Evolutionary conservation across 2,113 vertebrate genomes (phyloP).

Genomic region (mouse (Mus musculus)): DNA sequence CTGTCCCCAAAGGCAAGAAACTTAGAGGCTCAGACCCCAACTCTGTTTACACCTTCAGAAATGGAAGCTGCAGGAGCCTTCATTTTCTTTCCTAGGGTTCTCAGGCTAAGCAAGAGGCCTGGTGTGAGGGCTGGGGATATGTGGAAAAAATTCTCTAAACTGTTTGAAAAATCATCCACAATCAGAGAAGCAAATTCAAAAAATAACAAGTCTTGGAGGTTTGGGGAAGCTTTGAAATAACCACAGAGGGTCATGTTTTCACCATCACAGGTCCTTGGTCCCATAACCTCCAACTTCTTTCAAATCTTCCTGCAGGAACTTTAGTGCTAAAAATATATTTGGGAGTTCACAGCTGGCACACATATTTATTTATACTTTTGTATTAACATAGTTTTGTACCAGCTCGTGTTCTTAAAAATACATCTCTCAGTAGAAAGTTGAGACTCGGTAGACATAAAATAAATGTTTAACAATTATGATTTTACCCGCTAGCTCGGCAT

Average conservation of each 20-base stretch:
- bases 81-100: slow-evolving; percentile 26
- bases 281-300: not conserved
- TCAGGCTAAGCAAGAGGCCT: not conserved
- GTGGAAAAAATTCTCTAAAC: slow-evolving; percentile 53
- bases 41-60: slow-evolving; percentile 49
- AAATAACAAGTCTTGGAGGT: slow-evolving; percentile 28
- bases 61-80: slow-evolving; percentile 32
- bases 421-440: slow-evolving; percentile 20
- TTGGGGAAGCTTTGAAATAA: slow-evolving; percentile 40
- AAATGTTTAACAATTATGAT: slow-evolving; percentile 18
- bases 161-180: slow-evolving; percentile 45
- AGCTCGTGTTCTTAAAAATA: slow-evolving; percentile 19
- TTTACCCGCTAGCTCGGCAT: not conserved
- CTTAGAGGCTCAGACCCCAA: slow-evolving; percentile 7
- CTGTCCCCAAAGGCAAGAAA: not conserved
- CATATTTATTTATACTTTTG: not conserved
- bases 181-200: slow-evolving; percentile 28
- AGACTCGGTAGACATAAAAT: slow-evolving; percentile 1
- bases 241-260: not conserved
- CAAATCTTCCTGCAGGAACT: not conserved
- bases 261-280: not conserved
- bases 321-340: slow-evolving; percentile 36
- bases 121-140: not conserved
- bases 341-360: not conserved
- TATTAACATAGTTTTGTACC: not conserved